phyloP scores from a whole-genome alignment of 2,797 vertebrate genomes.

The Hemibagrus guttatus region DNA sequence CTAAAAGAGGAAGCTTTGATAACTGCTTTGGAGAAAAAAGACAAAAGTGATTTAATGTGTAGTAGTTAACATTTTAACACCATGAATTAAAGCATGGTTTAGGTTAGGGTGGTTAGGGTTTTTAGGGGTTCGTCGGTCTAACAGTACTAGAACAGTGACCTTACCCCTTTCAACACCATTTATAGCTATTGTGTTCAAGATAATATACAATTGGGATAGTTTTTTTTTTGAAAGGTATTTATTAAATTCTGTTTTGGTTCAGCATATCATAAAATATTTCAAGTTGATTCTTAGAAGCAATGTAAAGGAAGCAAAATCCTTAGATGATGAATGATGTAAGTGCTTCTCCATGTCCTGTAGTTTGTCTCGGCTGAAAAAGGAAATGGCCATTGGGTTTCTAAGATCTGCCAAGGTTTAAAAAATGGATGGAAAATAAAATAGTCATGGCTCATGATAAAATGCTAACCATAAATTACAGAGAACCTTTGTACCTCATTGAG shows the following conservation, averaged over 20 bases:
- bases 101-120: too few species aligned
- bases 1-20: neutral
- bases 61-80: neutral
- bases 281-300: neutral
- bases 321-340: constrained; percentile 20
- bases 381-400: constrained; percentile 38
- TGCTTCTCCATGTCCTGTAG: constrained; percentile 39
- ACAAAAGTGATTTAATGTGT: neutral
- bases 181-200: neutral
- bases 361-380: constrained; percentile 39
- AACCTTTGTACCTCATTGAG: constrained; percentile 38
- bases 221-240: neutral
- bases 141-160: neutral
- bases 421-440: constrained; percentile 55
- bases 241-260: neutral
- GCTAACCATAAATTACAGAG: constrained; percentile 37
- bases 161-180: neutral
- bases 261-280: constrained; percentile 2
- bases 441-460: constrained; percentile 44
- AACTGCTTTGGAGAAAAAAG: neutral
- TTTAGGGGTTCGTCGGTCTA: neutral
- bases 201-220: neutral
- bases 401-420: constrained; percentile 43
- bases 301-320: neutral
- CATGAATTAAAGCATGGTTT: constrained; percentile 4